Base-by-base conservation (phyloP, 2,113 vertebrate genomes). In the Nannospalax galili region DNA sequence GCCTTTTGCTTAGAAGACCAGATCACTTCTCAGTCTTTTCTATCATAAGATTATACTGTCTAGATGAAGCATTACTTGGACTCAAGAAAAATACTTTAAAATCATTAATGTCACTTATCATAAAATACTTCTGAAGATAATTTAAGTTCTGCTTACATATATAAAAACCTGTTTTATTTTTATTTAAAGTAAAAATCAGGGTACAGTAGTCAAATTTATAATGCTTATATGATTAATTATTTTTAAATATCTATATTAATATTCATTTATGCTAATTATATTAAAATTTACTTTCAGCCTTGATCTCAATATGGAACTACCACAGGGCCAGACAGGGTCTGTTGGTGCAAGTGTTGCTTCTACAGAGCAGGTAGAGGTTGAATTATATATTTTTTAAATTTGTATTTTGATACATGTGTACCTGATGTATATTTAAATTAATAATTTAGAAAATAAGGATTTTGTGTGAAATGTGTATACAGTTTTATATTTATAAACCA, bases 221-320 rank as follows among this genome's bases (percentile, higher is more conserved):
- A 3, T 87, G 40, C 8, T 6, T 92, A 30, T 92, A 90, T 73
- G 58, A 82, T 89, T 88, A 26, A 10, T 82, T 78, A 60, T 92
- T 78, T 79, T 88, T 82, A 84, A 94, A 89, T 93, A 64, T 65
- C 17, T 86, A 30, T 81, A 69, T 93, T 94, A 65, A 93, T 8
- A 62, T 17, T 87, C 1, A 74, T 77, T 85, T 85, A 35, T 93
- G 32, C 28, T 92, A 79, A 93, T 93, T 79, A 56, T 87, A 93
- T 95, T 1, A 65, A 93, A 95, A 88, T 94, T 95, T 0, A 70
- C 84, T 89, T 84, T 90, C 74, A 99, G 99, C 73, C 98, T 99
- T 98, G 99, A 99, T 97, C 98, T 99, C 96, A 99, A 99, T 98
- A 98, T 99, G 99, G 99, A 99, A 95, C 99, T 99, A 92, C 99